Evolutionary conservation across 2,113 vertebrate species (phyloP).

Genomic region (Zapornia atra): DNA sequence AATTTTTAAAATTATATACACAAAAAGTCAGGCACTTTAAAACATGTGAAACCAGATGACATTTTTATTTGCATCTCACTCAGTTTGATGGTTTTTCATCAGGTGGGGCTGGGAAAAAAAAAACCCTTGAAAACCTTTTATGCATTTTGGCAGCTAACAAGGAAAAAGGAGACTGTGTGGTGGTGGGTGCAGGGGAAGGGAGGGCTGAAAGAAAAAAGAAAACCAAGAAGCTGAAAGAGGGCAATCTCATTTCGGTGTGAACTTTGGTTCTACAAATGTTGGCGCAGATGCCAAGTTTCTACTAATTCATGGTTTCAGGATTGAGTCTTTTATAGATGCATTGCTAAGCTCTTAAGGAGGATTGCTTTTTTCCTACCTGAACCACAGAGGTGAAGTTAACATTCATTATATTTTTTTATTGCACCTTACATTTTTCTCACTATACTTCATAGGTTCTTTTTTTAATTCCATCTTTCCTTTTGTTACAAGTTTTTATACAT

Average conservation of each 20-base stretch:
- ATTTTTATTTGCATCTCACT: constrained; percentile 49
- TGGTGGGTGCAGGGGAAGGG: background rate
- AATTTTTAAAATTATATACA: background rate
- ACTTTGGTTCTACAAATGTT: background rate
- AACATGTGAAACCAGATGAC: constrained; percentile 12
- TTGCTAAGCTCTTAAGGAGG: background rate
- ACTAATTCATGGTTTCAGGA: background rate
- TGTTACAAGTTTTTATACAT: background rate
- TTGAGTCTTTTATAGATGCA: background rate
- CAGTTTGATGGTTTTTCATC: constrained; percentile 17
- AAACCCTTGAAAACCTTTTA: background rate
- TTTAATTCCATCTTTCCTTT: background rate
- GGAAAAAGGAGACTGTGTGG: background rate
- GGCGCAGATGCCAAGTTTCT: background rate
- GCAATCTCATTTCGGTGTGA: background rate
- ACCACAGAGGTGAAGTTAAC: background rate
- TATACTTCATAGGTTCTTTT: background rate
- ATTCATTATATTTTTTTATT: background rate
- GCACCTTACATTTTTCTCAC: background rate
- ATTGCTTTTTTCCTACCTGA: background rate
- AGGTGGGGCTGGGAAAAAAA: constrained; percentile 14
- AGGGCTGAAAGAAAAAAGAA: background rate
- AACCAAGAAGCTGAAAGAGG: background rate
- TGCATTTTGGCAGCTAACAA: constrained; percentile 2
- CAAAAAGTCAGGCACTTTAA: background rate